Percentiles rank a stretch among this genome's conserved stretches.
phyloP scores from a whole-genome alignment of 1,140 invertebrate genomes.

The Bilobella aurantiaca region DNA sequence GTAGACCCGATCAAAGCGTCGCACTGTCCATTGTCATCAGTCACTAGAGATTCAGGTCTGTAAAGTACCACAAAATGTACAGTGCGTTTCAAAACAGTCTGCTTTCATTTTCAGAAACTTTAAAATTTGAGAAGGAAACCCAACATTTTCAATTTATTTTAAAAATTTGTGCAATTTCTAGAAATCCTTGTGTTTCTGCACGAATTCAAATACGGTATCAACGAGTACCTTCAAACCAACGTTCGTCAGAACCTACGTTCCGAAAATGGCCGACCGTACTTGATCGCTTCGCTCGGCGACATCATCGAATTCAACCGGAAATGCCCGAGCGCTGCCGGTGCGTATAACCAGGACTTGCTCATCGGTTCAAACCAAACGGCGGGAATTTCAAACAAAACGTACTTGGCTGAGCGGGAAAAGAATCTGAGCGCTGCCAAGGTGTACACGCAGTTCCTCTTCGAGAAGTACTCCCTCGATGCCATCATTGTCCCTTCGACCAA shows the following conservation, averaged over 20 bases:
- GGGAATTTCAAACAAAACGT: conserved; percentile 9
- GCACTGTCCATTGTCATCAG: too few species aligned
- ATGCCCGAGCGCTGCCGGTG: not conserved
- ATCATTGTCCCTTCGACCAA: not conserved
- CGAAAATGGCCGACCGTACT: not conserved
- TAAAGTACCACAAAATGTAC: too few species aligned
- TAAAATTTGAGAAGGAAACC: too few species aligned
- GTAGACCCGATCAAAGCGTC: not conserved
- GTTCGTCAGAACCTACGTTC: not conserved
- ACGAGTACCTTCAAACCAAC: not conserved
- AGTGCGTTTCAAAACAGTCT: too few species aligned
- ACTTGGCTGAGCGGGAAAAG: not conserved
- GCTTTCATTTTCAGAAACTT: too few species aligned
- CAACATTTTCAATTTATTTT: too few species aligned
- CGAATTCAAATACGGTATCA: not conserved
- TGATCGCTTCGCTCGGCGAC: not conserved
- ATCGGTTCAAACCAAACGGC: not conserved
- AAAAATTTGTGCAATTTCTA: not conserved
- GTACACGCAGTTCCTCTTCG: not conserved
- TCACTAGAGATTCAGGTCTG: too few species aligned
- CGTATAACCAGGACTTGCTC: conserved; percentile 5
- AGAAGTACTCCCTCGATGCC: not conserved
- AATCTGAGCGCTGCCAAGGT: not conserved
- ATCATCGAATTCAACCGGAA: conserved; percentile 14
- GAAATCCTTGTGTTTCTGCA: not conserved